These are phyloP conservation scores for Dynastes hyllus DNA, from an alignment of 2,888 invertebrate genomes.

Conservation along the genomic window DNA sequence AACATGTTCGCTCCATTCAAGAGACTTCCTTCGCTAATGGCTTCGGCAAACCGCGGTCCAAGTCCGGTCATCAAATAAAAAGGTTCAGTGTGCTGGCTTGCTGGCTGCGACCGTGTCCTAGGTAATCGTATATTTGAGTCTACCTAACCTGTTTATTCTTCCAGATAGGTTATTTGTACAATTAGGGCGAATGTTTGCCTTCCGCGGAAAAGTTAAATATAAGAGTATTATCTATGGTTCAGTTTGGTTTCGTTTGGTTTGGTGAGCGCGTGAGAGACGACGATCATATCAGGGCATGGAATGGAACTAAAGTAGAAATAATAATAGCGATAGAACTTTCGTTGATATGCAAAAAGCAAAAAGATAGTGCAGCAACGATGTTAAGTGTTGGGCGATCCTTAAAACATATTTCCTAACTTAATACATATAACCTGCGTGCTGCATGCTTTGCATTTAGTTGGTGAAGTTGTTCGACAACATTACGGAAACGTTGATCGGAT, in stretches of 20 bases:
- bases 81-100: background rate
- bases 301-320: too few relatives aligned
- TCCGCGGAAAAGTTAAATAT: conserved; percentile 10
- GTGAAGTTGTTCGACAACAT: too few relatives aligned
- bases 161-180: conserved; percentile 37
- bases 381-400: too few relatives aligned
- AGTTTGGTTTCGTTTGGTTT: background rate
- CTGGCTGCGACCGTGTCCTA: background rate
- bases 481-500: too few relatives aligned
- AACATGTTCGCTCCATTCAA: conserved; percentile 36
- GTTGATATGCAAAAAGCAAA: background rate
- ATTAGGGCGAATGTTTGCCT: conserved; percentile 15
- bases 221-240: conserved; percentile 15
- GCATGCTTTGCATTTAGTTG: too few relatives aligned
- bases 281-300: too few relatives aligned
- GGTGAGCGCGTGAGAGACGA: too few relatives aligned
- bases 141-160: conserved; percentile 31
- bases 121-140: background rate
- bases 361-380: too few relatives aligned
- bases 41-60: conserved; percentile 12
- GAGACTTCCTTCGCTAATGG: conserved; percentile 28
- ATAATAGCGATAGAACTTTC: too few relatives aligned
- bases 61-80: conserved; percentile 12
- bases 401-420: too few relatives aligned
- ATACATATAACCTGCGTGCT: too few relatives aligned